Percentiles rank a stretch among this genome's conserved stretches.
phyloP scores from a whole-genome alignment of 1,140 invertebrate species.

The Melanaphis sacchari region DNA sequence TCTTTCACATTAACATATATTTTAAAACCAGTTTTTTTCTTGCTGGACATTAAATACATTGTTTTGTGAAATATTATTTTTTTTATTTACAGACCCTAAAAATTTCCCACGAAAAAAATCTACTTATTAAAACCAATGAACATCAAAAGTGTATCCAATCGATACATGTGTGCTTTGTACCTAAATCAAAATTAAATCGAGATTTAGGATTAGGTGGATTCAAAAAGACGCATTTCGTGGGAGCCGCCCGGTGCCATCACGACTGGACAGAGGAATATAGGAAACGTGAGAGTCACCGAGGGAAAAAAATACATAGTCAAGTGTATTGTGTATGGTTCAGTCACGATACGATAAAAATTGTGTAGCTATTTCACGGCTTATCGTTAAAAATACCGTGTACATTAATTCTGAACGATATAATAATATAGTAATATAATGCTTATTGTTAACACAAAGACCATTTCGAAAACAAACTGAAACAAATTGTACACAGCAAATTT shows the following conservation, averaged over 20 bases:
- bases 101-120: constrained; percentile 36
- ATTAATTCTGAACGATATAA: constrained; percentile 5
- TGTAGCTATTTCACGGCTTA: constrained; percentile 24
- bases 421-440: constrained; percentile 5
- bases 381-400: constrained; percentile 13
- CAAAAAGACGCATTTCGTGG: constrained; percentile 19
- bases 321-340: neutral
- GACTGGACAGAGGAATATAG: neutral
- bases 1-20: neutral
- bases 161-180: neutral
- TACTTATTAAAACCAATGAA: constrained; percentile 1
- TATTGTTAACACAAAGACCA: neutral
- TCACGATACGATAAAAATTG: constrained; percentile 44
- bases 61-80: neutral
- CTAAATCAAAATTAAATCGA: constrained; percentile 32
- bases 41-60: neutral
- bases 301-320: neutral
- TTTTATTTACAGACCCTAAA: neutral
- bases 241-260: constrained; percentile 36
- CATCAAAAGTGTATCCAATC: neutral
- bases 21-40: neutral
- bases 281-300: constrained; percentile 41
- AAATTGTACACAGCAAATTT: neutral
- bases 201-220: constrained; percentile 1
- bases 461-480: constrained; percentile 26